Evolutionary conservation across 2,888 invertebrate species (phyloP), one percentile per base, ranked within the genome.

Genomic region (Eledona agricola): DNA sequence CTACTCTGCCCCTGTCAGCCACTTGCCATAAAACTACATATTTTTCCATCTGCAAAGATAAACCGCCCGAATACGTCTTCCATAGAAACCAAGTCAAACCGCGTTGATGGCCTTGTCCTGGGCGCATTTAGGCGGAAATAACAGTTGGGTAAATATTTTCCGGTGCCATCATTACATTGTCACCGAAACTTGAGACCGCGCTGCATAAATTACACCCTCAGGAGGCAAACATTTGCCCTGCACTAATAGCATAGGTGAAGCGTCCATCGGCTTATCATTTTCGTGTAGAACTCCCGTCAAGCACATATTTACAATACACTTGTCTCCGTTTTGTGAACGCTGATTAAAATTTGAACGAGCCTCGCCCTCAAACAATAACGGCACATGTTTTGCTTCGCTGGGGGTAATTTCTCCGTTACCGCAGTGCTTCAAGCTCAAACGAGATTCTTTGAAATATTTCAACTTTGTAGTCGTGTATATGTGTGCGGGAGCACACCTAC

Each of bases 371-470:
- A 22, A 34, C 34, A 26, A 34, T 26, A 34, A 45, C 19, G 22
- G 28, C 10, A 17, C 16, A 40, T 20, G 20, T 17, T n/a, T n/a
- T 9, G 40, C 17, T 4, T 11, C 17, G 17, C 7, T 28, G 9
- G 19, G 7, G 34, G 37, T 46, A 46, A 52, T 52, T 52, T 35
- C 51, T 45, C 19, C 34, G 29, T 45, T 25, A 46, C 38, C 45
- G 32, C 40, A 52, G 32, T 46, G 38, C 31, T 49, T 49, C 11
- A 40, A 25, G 16, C 25, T 25, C 38, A 28, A 49, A 49, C 38
- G 32, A 38, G 23, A 49, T 49, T 45, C 49, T 50, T 50, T 50
- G 42, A 50, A 42, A 50, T 50, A 50, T 50, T 50, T 42, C 29
- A 28, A 42, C 51, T 51, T 51, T 51, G 42, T 51, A 40, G 26